Base-by-base conservation (phyloP, 2,888 invertebrate species). In the Erpobdella octoculata region DNA sequence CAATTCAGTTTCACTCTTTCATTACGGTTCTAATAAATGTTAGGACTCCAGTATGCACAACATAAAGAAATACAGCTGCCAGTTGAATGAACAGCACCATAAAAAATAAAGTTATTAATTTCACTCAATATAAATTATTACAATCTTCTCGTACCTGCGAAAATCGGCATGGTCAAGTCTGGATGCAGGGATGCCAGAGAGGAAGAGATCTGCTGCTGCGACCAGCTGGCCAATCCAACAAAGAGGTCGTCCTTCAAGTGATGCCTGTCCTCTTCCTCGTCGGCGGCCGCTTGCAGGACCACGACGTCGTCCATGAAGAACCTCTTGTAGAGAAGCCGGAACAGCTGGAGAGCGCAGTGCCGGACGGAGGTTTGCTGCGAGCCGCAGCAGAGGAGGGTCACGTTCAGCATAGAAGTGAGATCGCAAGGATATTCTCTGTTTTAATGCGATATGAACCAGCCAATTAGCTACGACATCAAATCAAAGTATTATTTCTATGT, bases 151-250 rank as follows among this genome's bases (percentile, higher is more conserved):
- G 62, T 84, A 94, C 95, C 96, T 81, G 96, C 96, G 85, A 98
- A 96, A 89, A 98, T 94, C 0, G 96, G 94, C 94, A 98, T 96
- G 35, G 98, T 97, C 53, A 98, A 87, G 81, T 97, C 96, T 0
- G 97, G 95, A 81, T 97, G 95, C 33, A 95, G 86, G 77, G 92
- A 90, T 0, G 97, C 92, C 78, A 98, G 86, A 81, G 96, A 94
- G 58, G 91, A 88, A 0, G 93, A 76, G 37, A 77, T 73, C 59
- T 64, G 74, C n/a, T 72, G 62, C 73, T 77, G 77, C 0, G 76
- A 93, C 74, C 93, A 89, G 80, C 93, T 92, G 85, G 93, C 94
- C 0, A 92, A 91, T 46, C 89, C 81, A 0, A 81, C 78, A 64
- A 83, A 75, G 38, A 93, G 86, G 70, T 93, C 86, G 37, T 91